Base-by-base conservation (phyloP, 2,797 vertebrate genomes). In the Sebastolobus alascanus region DNA sequence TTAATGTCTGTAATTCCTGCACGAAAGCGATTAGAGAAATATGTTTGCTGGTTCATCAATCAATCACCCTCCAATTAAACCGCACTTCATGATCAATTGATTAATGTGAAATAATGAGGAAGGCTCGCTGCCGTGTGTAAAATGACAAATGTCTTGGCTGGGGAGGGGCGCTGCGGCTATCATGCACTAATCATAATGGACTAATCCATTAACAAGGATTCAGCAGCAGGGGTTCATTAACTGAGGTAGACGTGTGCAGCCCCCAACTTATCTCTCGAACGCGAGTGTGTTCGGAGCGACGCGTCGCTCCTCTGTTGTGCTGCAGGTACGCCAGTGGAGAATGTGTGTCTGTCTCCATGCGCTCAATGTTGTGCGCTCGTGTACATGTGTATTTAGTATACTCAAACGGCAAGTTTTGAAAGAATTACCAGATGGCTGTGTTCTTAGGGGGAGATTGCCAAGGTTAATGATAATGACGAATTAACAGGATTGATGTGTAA, bases 401-500 rank as follows among this genome's bases (percentile, higher is more conserved):
- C 73, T 81, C 73, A 87, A 88, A 92, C 75, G 79, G 71, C 84
- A 93, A 90, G 89, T 93, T 93, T 90, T 89, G 90, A 92, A 93
- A 92, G 89, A 92, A 94, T 92, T 89, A 91, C 89, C 95, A 96
- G 95, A 96, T 96, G 94, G 93, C 76, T 83, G 74, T 92, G 90
- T 90, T 88, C 93, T 93, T 88, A 92, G 87, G 88, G 94, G 92
- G 89, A 92, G 90, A 94, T 89, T 94, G 94, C 89, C 95, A 96
- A 96, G 95, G 95, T 96, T 96, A 96, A 96, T 96, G 95, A 94
- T 94, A 93, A 93, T 95, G 93, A 95, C 90, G 90, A 94, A 95
- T 94, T 94, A 96, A 92, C 78, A 73, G 92, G 94, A 96, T 94
- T 95, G 93, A 95, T 94, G 90, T 90, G 90, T 94, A 96, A 95